Conservation (phyloP, 2,888 invertebrate species). For the Sepiola atlantica region DNA sequence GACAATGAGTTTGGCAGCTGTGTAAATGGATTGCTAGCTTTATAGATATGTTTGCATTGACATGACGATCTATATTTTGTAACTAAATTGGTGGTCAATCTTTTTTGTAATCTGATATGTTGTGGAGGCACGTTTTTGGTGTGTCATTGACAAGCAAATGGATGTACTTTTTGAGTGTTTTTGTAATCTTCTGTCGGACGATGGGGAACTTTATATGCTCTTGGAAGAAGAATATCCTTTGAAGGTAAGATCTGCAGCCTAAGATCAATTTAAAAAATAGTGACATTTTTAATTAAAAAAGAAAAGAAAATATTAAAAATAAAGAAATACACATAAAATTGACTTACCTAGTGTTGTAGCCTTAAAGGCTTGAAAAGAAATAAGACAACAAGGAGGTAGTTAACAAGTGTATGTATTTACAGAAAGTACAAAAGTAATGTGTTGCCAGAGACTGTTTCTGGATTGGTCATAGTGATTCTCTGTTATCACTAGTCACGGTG, state of each 20-base stretch:
- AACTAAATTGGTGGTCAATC: neutral
- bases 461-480: too few relatives aligned
- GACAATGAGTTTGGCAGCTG: neutral
- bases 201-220: neutral
- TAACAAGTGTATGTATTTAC: too few relatives aligned
- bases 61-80: neutral
- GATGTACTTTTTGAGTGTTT: neutral
- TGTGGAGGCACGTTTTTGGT: neutral
- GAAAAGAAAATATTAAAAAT: too few relatives aligned
- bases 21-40: neutral
- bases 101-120: neutral
- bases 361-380: too few relatives aligned
- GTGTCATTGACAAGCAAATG: neutral
- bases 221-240: neutral
- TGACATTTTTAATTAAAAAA: too few relatives aligned
- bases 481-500: too few relatives aligned
- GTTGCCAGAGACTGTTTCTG: too few relatives aligned
- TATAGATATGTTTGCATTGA: neutral
- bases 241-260: neutral
- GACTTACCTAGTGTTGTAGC: too few relatives aligned
- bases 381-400: too few relatives aligned
- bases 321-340: too few relatives aligned
- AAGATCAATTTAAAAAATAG: neutral
- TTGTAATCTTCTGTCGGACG: neutral
- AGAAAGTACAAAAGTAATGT: too few relatives aligned